phyloP scores from a whole-genome alignment of 2,797 vertebrate genomes.

The Enteromius afrohamiltoni region DNA sequence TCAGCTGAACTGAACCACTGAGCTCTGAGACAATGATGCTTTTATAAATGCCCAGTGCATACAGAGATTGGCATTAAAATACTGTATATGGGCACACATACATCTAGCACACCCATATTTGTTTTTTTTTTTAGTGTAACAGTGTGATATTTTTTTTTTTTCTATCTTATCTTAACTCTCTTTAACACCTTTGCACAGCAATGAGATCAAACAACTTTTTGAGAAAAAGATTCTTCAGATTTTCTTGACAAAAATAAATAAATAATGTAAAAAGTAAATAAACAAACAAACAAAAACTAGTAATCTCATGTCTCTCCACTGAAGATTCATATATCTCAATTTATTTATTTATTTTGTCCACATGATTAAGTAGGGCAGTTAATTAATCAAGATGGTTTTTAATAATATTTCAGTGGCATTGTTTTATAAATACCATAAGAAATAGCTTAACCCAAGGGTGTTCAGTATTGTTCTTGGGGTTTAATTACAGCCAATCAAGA shows the following conservation, averaged over 20 bases:
- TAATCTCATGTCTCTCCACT: background rate
- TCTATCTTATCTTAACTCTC: background rate
- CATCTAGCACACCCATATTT: background rate
- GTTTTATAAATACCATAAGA: background rate
- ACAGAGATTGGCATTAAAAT: constrained; percentile 70
- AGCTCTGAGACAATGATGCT: constrained; percentile 50
- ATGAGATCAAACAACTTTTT: background rate
- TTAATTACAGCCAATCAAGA: background rate
- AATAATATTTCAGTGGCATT: background rate
- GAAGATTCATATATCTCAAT: background rate
- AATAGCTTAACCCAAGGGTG: background rate
- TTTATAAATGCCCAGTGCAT: constrained; percentile 66
- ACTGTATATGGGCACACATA: constrained; percentile 6
- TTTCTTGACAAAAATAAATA: background rate
- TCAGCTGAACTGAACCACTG: constrained; percentile 70
- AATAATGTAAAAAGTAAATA: too few species aligned
- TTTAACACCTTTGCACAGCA: background rate
- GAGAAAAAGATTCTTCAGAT: background rate
- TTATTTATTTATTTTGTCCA: too few species aligned
- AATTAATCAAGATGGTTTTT: background rate
- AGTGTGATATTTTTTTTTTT: background rate
- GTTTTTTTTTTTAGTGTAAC: background rate
- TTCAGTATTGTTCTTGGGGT: background rate
- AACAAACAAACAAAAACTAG: background rate
- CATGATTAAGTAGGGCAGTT: too few species aligned